Evolutionary conservation across 2,113 vertebrate species (phyloP).

Genomic region (Oreochromis aureus): DNA sequence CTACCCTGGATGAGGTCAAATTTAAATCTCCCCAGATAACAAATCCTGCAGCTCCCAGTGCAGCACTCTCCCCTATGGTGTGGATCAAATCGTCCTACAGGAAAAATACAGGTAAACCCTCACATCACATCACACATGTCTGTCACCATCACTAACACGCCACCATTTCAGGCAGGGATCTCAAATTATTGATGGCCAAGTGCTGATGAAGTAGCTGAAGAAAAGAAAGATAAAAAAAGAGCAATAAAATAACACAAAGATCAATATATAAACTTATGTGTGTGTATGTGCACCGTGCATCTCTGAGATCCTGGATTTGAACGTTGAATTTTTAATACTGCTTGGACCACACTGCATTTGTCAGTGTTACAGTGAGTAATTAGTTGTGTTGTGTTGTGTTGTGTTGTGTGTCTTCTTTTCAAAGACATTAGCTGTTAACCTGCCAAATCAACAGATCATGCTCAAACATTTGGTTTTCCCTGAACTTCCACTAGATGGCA

Average conservation of each 20-base stretch:
- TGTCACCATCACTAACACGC: not conserved
- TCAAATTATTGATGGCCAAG: not conserved
- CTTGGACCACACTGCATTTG: not conserved
- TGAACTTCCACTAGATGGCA: conserved; percentile 15
- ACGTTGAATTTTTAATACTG: not conserved
- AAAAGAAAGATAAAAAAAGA: not conserved
- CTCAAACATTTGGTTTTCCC: not conserved
- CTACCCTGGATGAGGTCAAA: conserved; percentile 76
- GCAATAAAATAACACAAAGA: not conserved
- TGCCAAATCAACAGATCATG: not conserved
- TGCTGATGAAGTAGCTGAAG: not conserved
- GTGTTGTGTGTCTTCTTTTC: not conserved
- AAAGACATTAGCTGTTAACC: not conserved
- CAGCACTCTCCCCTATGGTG: conserved; percentile 76
- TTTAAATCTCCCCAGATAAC: conserved; percentile 79
- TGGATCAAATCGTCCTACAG: conserved; percentile 77
- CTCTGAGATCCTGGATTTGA: not conserved
- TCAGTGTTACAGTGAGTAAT: not conserved
- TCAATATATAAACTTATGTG: not conserved
- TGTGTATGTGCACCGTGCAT: no score
- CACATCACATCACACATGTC: not conserved
- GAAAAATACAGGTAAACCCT: not conserved
- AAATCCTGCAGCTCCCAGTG: conserved; percentile 75
- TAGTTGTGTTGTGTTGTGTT: not conserved
- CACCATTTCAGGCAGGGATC: not conserved